A percentile compares a stretch with the other conserved stretches of the same genome.
phyloP scores from a whole-genome alignment of 2,797 vertebrate species.

The Valencia hispanica region DNA sequence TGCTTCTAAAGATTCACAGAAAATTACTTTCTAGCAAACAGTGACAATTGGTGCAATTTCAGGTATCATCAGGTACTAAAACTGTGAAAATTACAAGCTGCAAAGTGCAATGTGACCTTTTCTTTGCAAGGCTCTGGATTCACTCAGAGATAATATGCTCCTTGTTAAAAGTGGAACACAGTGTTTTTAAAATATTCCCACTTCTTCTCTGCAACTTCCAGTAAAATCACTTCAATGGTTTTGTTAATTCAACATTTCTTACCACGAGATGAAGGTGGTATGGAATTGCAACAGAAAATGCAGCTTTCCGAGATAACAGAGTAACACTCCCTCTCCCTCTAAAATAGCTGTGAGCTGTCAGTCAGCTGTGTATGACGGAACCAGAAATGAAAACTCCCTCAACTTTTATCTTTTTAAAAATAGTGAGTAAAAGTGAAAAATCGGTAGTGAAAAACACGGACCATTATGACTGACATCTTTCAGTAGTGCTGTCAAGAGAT shows the following conservation, averaged over 20 bases:
- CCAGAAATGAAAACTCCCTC: neutral
- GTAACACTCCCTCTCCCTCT: neutral
- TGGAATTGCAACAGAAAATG: neutral
- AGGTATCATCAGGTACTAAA: neutral
- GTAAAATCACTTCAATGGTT: no score
- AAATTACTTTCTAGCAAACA: neutral
- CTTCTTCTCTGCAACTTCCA: neutral
- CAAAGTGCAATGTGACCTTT: neutral
- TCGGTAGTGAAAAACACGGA: neutral
- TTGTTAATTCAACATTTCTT: neutral
- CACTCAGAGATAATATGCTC: neutral
- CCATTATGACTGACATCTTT: neutral
- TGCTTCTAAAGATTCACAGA: neutral
- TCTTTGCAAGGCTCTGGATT: neutral
- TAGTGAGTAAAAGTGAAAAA: neutral
- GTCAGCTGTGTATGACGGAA: neutral
- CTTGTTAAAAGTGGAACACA: neutral
- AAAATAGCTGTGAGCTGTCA: neutral
- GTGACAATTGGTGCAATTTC: neutral
- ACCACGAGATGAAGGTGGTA: neutral
- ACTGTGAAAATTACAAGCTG: neutral
- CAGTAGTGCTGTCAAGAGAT: no score
- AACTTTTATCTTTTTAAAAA: neutral
- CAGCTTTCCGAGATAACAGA: neutral
- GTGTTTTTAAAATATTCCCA: neutral